Base-by-base conservation (phyloP, 1,140 invertebrate species). In the Lamellibrachia luymesi region DNA sequence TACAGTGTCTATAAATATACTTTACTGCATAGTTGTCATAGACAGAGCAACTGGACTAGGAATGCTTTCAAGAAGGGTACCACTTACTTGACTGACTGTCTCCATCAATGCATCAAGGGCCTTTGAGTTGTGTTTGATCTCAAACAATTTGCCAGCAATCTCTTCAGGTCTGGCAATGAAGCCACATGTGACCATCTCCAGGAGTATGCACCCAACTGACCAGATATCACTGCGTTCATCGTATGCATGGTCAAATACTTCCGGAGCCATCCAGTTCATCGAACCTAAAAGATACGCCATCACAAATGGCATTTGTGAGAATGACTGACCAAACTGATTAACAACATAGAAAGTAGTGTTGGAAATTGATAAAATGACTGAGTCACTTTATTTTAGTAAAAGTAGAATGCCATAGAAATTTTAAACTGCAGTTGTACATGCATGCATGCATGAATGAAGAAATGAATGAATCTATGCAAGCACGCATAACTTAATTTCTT, bases 251-350 rank as follows among this genome's bases (percentile, higher is more conserved):
- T 94, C 93, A 4, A 93, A 52, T 51, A 94, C 94, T 92, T 96
- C 95, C 2, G 95, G 95, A 4, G 95, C 95, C 94, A 95, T 94
- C 93, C 94, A 95, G 90, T 95, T 95, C 90, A 94, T 94, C 2
- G 95, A 94, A 38, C 94, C 95, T 96, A 93, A 50, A 94, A 94
- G 92, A 25, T 50, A 90, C 27, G 56, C 52, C 2, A 50, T 13
- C 91, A n/a, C 7, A 51, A 91, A 22, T 91, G 38, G 5, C 91
- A 91, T 25, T 52, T 49, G 13, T 10, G 10, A 56, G 50, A 49
- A 92, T 92, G 17, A 22, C 91, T 25, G 25, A 25, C 17, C 17
- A 17, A 22, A 92, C 91, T 92, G 25, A 92, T 38, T 38, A 38
- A 38, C 38, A 38, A 38, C 38, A 38, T 1, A 38, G 38, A 38